Base-by-base conservation (phyloP, 2,113 vertebrate species). In the Camelus bactrianus region DNA sequence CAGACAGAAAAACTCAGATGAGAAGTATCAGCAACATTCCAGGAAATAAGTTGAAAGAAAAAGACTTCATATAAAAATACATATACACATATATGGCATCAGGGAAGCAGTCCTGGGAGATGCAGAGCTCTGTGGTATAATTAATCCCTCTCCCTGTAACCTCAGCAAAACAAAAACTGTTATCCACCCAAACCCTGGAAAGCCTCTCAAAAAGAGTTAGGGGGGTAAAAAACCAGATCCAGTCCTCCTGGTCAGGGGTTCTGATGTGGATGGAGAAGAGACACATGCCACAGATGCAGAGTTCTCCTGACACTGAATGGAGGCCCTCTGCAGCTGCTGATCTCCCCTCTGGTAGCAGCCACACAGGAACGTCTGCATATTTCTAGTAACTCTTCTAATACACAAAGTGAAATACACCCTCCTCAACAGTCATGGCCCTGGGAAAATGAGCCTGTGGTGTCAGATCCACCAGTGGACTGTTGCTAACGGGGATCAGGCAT, bases 401-500 rank as follows among this genome's bases (percentile, higher is more conserved):
- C 24, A 35, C 46, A 88, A 91, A 46, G 42, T 42, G 62, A 91
- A 73, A 48, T 20, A 26, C 16, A 38, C 35, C 22, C 35, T 84
- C 85, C 69, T 48, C 8, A 3, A 67, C n/a, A 90, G 48, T 46
- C 75, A 28, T 2, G 9, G 30, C 28, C 32, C 26, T 67, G n/a
- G 73, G 30, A 15, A 86, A 60, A 46, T 17, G 64, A 92, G 38
- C 35, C 50, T 80, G 26, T 13, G 64, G 50, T 35, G 22, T 60
- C 76, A 83, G 62, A n/a, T 38, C 42, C 1, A 0, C 48, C 35
- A 0, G 0, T n/a, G 30, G 48, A 28, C 50, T 22, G 24, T n/a
- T 35, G n/a, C 72, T 67, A 38, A 16, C 1, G 28, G 65, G 32
- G 72, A 26, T 30, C 0, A 8, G 6, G 11, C 4, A 1, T 42